Percentiles rank a stretch among this genome's conserved stretches.
Evolutionary conservation across 2,797 vertebrate species (phyloP).

Genomic region (Momotus momota): DNA sequence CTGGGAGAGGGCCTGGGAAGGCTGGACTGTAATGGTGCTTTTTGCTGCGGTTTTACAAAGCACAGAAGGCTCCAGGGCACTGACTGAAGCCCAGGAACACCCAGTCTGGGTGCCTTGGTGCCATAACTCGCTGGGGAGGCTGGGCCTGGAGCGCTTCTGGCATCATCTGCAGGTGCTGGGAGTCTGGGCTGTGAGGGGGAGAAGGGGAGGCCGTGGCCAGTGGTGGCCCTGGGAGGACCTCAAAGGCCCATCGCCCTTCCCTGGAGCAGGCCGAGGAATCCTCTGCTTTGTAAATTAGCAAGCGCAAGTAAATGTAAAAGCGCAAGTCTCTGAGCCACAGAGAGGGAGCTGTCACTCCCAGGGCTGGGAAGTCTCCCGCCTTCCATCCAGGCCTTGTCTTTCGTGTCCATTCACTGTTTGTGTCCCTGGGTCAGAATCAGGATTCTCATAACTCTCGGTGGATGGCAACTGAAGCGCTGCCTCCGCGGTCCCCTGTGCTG

Average conservation of each 20-base stretch:
- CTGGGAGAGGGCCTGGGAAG: neutral
- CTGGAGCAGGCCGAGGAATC: fast-evolving
- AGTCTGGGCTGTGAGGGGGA: neutral
- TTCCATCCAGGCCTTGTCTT: neutral
- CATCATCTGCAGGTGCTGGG: fast-evolving
- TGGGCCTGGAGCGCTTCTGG: fast-evolving
- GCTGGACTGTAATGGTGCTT: fast-evolving
- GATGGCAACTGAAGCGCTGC: neutral
- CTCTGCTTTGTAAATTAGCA: no score
- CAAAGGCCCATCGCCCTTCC: neutral
- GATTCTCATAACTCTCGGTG: neutral
- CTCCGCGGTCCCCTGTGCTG: neutral
- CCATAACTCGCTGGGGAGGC: fast-evolving
- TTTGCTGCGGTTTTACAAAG: neutral
- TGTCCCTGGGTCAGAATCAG: neutral
- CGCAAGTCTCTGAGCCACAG: no score
- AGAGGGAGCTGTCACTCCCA: neutral
- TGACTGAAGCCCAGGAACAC: neutral
- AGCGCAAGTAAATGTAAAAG: no score
- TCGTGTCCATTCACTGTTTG: no score
- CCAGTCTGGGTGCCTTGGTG: fast-evolving
- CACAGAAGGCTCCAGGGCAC: neutral
- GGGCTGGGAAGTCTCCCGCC: neutral
- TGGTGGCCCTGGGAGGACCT: no score
- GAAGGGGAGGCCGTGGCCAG: neutral